Base-by-base conservation (phyloP, 2,888 invertebrate species). In the Acrobasis repandana region DNA sequence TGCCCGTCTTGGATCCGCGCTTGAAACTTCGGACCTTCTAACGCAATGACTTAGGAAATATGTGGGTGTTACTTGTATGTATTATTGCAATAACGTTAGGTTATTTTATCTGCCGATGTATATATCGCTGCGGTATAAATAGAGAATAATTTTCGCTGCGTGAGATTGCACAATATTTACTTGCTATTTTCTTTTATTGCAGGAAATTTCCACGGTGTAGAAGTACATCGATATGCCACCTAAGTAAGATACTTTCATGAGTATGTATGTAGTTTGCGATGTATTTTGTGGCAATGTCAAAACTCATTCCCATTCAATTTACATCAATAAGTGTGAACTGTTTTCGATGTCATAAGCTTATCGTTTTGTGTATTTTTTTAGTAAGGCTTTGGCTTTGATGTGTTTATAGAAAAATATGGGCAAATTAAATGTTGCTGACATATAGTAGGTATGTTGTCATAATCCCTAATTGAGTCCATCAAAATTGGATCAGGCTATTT, bases 191-290 rank as follows among this genome's bases (percentile, higher is more conserved):
- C 78, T 89, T 86, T 84, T 73, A 82, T 90, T 90, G 66, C 91
- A 91, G 91, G 91, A 80, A 80, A 82, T 82, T 85, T 75, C 83
- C 80, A 81, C 82, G 80, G 87, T 83, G 82, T 89, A 85, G 80
- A 79, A 80, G 83, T 76, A 69, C 84, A 71, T 75, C 88, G 77
- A 76, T 84, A 91, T 91, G 91, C 91, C 91, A 83, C 91, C 91
- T 86, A 91, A 91, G 91, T 91, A 90, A 90, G 90, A 78, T 72
- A 74, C 70, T 68, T 71, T 67, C 73, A 65, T 61, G 16, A 14
- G 16, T 47, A n/a, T 46, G 51, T 60, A 52, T 52, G 52, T 60
- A 46, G 47, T 52, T 1, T 28, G 20, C 59, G 33, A 33, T 33
- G 33, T 56, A 47, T 58, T 60, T 52, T 47, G 60, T 60, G 60